Base-by-base conservation (phyloP, 2,888 invertebrate species). In the Lycia hirtaria region DNA sequence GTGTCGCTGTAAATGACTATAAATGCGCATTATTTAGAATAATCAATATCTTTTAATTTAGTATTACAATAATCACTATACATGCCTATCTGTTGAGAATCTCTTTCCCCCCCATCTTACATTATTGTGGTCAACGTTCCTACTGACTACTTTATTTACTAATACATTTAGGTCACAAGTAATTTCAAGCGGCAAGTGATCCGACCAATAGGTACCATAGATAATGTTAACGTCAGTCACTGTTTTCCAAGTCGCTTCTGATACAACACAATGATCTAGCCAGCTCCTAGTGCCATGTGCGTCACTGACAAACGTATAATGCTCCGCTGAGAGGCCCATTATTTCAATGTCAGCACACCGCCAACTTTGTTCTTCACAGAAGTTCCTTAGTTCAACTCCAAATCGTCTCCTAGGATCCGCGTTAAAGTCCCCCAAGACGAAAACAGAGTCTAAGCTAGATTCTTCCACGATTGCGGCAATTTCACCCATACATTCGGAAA, bases 281-380 rank as follows among this genome's bases (percentile, higher is more conserved):
- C 49, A 49, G 2, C 56, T 30, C n/a, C 22, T 10, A 0, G 26
- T 56, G 30, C 64, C 54, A 14, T 60, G 60, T 1, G 20, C 33
- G 10, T 68, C 64, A 49, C 69, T 69, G 0, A 68, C 28, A 48
- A 50, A 70, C 0, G 67, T 72, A 30, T 64, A 62, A 0, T 60
- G 52, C 17, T 59, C 56, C 4, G 52, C 35, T 1, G 33, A 7
- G 15, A 50, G 4, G 4, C 55, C 55, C 26, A 57, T 28, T 1
- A 62, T 4, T 1, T 64, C 51, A 0, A 60, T 43, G 24, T 68
- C 71, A 10, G 53, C 62, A 51, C 72, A 70, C 1, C 14, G 12
- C 67, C 33, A 33, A 62, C 65, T 3, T 33, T 69, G 69, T 15
- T 73, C 69, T 1, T 10, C 1, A 62, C 66, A 67, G 41, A 64